Conservation (phyloP, 2,797 vertebrate genomes). For the Neopelma chrysocephalum region DNA sequence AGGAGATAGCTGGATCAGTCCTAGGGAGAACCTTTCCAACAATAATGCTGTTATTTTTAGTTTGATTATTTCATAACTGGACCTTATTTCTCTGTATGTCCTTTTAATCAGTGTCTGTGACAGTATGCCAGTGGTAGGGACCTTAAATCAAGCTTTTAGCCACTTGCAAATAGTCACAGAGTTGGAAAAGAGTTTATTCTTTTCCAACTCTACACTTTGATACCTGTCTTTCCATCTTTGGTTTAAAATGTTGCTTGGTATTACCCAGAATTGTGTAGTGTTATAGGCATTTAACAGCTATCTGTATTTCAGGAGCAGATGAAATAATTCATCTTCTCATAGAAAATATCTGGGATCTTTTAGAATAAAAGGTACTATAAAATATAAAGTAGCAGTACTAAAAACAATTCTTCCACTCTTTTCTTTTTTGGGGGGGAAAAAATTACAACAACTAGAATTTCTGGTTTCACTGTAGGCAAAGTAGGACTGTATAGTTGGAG, state of each 20-base stretch:
- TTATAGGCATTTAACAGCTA: not conserved
- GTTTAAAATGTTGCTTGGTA: not conserved
- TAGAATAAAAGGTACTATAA: not conserved
- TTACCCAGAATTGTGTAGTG: not conserved
- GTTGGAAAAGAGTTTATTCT: not conserved
- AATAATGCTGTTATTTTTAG: not conserved
- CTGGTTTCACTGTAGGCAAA: not conserved
- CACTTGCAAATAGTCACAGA: not conserved
- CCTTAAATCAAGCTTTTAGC: not conserved
- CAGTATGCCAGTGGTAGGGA: fast-evolving
- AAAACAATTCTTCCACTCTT: not conserved
- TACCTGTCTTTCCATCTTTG: not conserved
- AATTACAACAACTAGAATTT: not conserved
- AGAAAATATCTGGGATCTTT: not conserved
- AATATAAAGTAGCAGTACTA: not conserved
- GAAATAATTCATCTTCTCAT: not conserved
- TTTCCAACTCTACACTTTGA: not conserved
- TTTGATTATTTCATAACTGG: not conserved
- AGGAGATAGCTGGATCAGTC: not conserved
- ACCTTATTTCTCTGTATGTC: not conserved
- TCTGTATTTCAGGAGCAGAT: not conserved
- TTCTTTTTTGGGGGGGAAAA: not conserved
- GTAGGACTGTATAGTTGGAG: not conserved
- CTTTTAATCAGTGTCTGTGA: not conserved
- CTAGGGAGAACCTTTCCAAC: not conserved